Conservation (phyloP, 2,888 invertebrate genomes). For the Anorthoa munda region DNA sequence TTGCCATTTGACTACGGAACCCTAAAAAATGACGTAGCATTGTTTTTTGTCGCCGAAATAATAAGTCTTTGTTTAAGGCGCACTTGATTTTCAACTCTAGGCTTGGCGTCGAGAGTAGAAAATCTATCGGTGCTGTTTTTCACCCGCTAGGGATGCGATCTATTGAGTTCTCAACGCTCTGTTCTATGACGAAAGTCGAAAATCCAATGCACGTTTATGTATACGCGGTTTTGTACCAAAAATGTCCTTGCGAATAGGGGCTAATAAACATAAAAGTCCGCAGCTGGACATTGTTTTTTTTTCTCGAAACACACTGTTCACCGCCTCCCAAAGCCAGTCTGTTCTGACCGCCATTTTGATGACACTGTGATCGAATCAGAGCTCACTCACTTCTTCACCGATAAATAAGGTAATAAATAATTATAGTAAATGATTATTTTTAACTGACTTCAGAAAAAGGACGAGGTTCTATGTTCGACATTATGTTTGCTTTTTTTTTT, state of each 20-base stretch:
- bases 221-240: not conserved
- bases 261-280: not conserved
- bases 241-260: not conserved
- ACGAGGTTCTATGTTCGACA: no score
- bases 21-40: no score
- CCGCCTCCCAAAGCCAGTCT: not conserved
- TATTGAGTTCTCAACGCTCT: no score
- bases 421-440: no score
- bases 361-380: not conserved
- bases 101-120: not conserved
- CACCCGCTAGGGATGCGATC: no score
- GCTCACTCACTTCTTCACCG: not conserved
- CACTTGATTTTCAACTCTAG: not conserved
- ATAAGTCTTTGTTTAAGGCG: not conserved
- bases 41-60: not conserved
- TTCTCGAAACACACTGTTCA: not conserved
- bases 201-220: not conserved
- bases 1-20: no score
- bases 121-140: not conserved
- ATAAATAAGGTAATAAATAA: not conserved
- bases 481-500: no score
- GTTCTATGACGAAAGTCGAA: not conserved
- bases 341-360: not conserved
- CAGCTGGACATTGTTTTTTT: not conserved
- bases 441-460: no score